Base-by-base conservation (phyloP, 2,888 invertebrate species). In the Heliconius erato region DNA sequence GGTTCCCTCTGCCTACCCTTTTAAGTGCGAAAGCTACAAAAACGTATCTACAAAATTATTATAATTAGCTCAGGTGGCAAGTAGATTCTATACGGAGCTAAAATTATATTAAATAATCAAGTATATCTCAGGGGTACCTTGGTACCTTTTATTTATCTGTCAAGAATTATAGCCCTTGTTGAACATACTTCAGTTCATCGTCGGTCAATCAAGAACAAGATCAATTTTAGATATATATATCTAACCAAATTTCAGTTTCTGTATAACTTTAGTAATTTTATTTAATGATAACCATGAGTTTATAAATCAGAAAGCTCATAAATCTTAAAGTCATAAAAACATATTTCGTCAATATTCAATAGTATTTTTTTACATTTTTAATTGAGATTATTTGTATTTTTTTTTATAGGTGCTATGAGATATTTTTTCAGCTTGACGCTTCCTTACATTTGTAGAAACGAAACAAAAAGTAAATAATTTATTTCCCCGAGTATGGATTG, bases 71-170 rank as follows among this genome's bases (percentile, higher is more conserved):
- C 40, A 59, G 32, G 32, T 40, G 63, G 40, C 16, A 65, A 2
- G 40, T 77, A 77, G 26, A n/a, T 77, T 71, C 12, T 71, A 40
- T 71, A 44, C 0, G 9, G 11, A 67, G 65, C 40, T 35, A 77
- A 44, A 4, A 77, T 65, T 28, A 77, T 32, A 32, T 32, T 32
- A 32, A 32, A 32, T 32, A 77, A 44, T 77, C 65, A 63, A 19
- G 19, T 32, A 0, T 69, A 69, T 32, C 54, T 49, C 74, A 44
- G 44, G 26, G 74, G 23, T 74, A 86, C 85, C 87, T 88, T 87
- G 89, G 32, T 54, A 86, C 85, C 86, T 88, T 87, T 89, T 3
- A 35, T n/a, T n/a, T 71, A 71, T 23, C n/a, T 71, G 12, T n/a
- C 1, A 71, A 40, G 40, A 71, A 40, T 3, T 68, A 68, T 32